phyloP scores from a whole-genome alignment of 2,888 invertebrate genomes.

The Agrypnus murinus region DNA sequence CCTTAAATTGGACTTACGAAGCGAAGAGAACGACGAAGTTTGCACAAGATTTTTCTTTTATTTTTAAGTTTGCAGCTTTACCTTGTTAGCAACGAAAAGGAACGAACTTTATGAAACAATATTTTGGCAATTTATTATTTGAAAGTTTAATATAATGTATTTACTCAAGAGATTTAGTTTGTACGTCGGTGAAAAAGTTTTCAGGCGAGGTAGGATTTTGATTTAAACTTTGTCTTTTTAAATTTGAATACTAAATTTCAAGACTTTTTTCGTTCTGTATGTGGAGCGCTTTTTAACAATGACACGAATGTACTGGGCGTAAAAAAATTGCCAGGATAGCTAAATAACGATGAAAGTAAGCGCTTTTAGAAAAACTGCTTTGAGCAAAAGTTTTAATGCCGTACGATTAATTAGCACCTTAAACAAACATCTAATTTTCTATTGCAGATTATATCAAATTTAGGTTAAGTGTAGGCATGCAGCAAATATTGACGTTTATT shows the following conservation, averaged over 20 bases:
- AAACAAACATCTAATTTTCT: no score
- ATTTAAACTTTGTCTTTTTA: slow-evolving; percentile 3
- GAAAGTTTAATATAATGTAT: slow-evolving; percentile 18
- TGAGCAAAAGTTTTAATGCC: no score
- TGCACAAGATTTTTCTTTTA: slow-evolving; percentile 19
- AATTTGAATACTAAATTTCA: not conserved
- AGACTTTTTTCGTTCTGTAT: no score
- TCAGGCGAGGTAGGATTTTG: not conserved
- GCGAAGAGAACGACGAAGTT: slow-evolving; percentile 20
- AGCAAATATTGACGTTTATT: no score
- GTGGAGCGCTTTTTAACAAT: no score
- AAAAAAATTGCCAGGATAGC: no score
- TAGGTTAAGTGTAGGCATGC: no score
- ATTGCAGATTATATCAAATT: no score
- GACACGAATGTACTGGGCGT: no score
- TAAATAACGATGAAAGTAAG: no score
- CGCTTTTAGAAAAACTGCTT: no score
- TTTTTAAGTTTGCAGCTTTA: slow-evolving; percentile 4
- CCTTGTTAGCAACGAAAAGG: slow-evolving; percentile 18
- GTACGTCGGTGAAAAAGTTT: slow-evolving; percentile 3
- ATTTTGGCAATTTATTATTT: slow-evolving; percentile 18
- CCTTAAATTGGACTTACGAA: slow-evolving; percentile 29
- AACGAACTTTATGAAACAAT: slow-evolving; percentile 18
- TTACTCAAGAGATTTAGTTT: slow-evolving; percentile 8
- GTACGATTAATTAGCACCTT: no score